Conservation (phyloP, 2,113 vertebrate genomes). For the Irena cyanogastra region DNA sequence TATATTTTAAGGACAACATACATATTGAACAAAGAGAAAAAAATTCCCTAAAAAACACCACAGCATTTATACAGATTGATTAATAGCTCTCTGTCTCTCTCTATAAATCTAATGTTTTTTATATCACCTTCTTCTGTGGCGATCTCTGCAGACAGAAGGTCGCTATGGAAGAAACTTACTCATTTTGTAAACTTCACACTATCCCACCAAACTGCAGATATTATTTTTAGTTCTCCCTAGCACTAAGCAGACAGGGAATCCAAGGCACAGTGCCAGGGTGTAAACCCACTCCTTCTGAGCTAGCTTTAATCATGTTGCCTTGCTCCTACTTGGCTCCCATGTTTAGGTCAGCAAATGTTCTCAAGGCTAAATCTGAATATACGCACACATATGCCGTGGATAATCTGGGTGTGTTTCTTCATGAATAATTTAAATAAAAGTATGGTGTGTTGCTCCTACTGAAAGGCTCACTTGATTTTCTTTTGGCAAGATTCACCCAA, state of each 20-base stretch:
- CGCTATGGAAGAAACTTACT: neutral
- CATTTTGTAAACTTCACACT: neutral
- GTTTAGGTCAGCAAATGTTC: conserved; percentile 44
- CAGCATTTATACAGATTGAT: neutral
- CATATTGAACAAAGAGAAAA: neutral
- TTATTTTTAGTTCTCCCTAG: conserved; percentile 39
- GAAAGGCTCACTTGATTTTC: conserved; percentile 2
- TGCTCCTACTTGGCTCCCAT: neutral
- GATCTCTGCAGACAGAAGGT: neutral
- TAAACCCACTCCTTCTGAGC: conserved; percentile 45
- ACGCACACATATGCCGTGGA: neutral
- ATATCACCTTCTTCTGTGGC: neutral
- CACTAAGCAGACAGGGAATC: neutral
- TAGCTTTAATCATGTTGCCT: neutral
- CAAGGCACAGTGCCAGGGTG: conserved; percentile 7
- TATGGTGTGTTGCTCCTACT: neutral
- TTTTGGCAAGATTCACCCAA: neutral
- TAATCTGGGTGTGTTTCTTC: neutral
- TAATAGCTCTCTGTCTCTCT: neutral
- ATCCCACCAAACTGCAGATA: neutral
- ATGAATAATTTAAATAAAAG: conserved; percentile 15
- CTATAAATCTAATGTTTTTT: neutral
- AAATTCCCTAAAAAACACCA: neutral
- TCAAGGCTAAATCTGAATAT: neutral
- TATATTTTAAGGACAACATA: neutral